Base-by-base conservation (phyloP, 2,113 vertebrate genomes). In the Pionites leucogaster region DNA sequence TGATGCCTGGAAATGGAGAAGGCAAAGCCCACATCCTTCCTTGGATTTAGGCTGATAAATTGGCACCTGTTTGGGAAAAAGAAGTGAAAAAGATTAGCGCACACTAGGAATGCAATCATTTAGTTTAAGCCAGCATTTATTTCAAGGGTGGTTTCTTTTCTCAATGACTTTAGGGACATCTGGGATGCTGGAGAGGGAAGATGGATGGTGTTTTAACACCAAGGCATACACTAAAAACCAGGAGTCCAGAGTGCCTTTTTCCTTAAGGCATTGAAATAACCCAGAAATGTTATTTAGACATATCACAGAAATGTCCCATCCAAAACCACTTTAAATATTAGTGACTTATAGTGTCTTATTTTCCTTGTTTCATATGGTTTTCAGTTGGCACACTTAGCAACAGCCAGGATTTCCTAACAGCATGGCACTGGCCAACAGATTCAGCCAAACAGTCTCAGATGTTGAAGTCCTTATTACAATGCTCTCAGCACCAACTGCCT, bases 401-500 rank as follows among this genome's bases (percentile, higher is more conserved):
- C 39, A 94, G 86, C 60, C 88, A 86, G 86, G 42, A 86, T 94
- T 90, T 88, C 60, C 95, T 82, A 88, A 78, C 59, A 82, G 35
- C 1, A 2, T 70, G 89, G 86, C 91, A 90, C 37, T 65, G 92
- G 70, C 82, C 50, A 83, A 72, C n/a, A 35, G 63, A 86, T 74
- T 82, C 85, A 84, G 83, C 83, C 94, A 93, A 96, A 83, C 64
- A 76, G 31, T 33, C 49, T 95, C 88, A 71, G 65, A 91, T 80
- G 47, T 11, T 90, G 20, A 50, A 94, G 82, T 46, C 70, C 83
- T 82, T 87, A 89, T 72, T 94, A 39, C 79, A 81, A 35, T 37
- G 88, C 69, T 90, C 68, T 71, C 72, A 91, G 47, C 75, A 90
- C 59, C 90, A 96, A 96, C 75, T 89, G 93, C 84, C 94, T 95